These are phyloP conservation scores for Napeogenes sylphis DNA, from an alignment of 2,888 invertebrate genomes.

Conservation along the genomic window DNA sequence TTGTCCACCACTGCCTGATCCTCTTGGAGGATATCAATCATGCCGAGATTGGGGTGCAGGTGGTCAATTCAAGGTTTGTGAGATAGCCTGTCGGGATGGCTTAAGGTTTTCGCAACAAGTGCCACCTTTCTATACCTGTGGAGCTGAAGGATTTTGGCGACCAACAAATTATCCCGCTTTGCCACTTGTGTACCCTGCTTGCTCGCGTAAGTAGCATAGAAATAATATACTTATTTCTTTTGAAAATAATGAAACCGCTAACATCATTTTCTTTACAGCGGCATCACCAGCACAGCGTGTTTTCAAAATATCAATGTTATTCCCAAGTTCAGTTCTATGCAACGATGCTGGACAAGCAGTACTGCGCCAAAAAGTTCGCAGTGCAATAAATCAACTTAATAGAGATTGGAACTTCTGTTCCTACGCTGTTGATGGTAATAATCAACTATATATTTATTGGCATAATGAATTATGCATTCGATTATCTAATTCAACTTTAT, in stretches of 20 bases:
- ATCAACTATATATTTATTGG: neutral
- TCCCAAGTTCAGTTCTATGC: slow-evolving; percentile 97
- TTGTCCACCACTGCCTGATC: slow-evolving; percentile 92
- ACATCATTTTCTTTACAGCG: slow-evolving; percentile 66
- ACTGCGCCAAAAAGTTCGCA: slow-evolving; percentile 90
- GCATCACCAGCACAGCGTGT: slow-evolving; percentile 95
- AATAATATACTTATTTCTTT: neutral
- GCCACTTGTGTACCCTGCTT: slow-evolving; percentile 93
- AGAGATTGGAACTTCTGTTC: slow-evolving; percentile 98
- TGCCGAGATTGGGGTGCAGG: slow-evolving; percentile 98
- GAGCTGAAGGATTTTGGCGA: slow-evolving; percentile 98
- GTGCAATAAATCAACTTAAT: slow-evolving; percentile 93
- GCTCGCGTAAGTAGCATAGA: slow-evolving; percentile 82
- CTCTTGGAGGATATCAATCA: slow-evolving; percentile 92
- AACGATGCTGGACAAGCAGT: slow-evolving; percentile 97
- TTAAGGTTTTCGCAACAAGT: slow-evolving; percentile 93
- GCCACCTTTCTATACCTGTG: slow-evolving; percentile 98
- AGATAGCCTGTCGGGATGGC: slow-evolving; percentile 91
- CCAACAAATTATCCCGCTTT: slow-evolving; percentile 88
- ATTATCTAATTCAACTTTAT: neutral
- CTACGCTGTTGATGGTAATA: slow-evolving; percentile 87
- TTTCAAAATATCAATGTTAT: slow-evolving; percentile 94
- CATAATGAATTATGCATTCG: neutral
- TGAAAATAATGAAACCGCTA: neutral
- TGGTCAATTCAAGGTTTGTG: slow-evolving; percentile 96